Evolutionary conservation across 2,888 invertebrate species (phyloP), one percentile per base, ranked within the genome.

Genomic region (Caenorhabditis sp.): DNA sequence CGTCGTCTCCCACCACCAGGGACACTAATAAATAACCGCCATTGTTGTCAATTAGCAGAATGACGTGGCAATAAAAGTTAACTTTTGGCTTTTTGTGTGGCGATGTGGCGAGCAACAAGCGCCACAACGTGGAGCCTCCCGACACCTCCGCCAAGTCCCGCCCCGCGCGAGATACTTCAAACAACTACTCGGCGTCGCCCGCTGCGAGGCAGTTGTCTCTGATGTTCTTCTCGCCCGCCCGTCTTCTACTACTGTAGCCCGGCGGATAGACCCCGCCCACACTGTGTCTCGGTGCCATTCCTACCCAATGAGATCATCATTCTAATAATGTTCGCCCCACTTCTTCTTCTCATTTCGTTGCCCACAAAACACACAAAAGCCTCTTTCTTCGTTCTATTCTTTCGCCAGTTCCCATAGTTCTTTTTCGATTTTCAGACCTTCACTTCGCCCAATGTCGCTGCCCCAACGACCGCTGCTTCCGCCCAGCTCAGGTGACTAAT

Each of bases 281-380:
- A 30, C 32, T 52, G 45, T 65, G 45, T 65, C 65, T 55, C 65
- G 55, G 52, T 68, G 68, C 68, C 68, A 61, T 71, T 61, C 70
- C 70, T 61, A 48, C 59, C 70, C 59, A 71, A 71, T 61, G 61
- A 71, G 70, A 61, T 61, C 61, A 71, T 71, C 61, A 61, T 71
- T 71, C 70, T 61, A 71, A 71, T 61, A 61, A 61, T 61, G 59
- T 61, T 61, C 55, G 50, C 41, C 50, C 45, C 53, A 53, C 61
- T 61, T 55, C 37, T 59, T 59, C 52, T 37, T 55, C 48, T 61
- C 45, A 17, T 59, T 46, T 30, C 53, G 41, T 52, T 58, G 39
- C 52, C 30, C 55, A 66, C 53, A 55, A 48, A 55, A 56, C 20
- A 53, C 53, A 66, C 56, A 66, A 66, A 58, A 41, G 66, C 61